Evolutionary conservation across 2,797 vertebrate genomes (phyloP), one percentile per base, ranked within the genome.

Genomic region (Poeciliopsis paucimaculata): DNA sequence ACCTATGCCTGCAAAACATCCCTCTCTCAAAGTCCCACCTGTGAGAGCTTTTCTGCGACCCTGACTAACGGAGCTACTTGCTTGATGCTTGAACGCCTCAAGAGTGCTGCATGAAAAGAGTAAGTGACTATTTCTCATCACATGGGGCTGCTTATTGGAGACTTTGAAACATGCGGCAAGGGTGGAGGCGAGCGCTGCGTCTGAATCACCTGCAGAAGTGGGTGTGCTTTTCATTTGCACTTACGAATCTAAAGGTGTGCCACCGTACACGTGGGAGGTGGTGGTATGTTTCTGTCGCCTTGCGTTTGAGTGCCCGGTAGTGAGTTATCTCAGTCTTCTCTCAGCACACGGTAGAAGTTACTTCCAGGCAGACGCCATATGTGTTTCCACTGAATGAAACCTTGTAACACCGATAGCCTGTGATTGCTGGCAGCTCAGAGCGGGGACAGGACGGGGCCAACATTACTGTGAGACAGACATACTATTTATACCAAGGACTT

Each of bases 401-500:
- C 80, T 77, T 73, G 84, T 81, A 79, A 47, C 53, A 53, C 71
- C 20, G 82, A 91, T 90, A 90, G 91, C 89, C 84, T 70, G 49
- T 80, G 88, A 85, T 90, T 84, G 82, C 73, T 86, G 85, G 68
- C 85, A 83, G 89, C 90, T 93, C 88, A 91, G 74, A 79, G 78
- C 36, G 26, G 87, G 89, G 89, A 86, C 84, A 92, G 79, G 83
- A 71, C 11, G 7, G 74, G 66, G 74, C 72, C 89, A 88, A 84
- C 90, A 85, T 92, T 84, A 90, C 86, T 79, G n/a, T 64, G 73
- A 85, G 83, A 86, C 78, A 45, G 68, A 82, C 39, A n/a, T 16
- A 71, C 88, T 92, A 92, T 92, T 91, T 85, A 89, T 94, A 90
- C n/a, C 26, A 0, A 70, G 41, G 76, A 82, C 49, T 82, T 82